Conservation (phyloP, 2,888 invertebrate species). For the Spatulosminthurus flaviceps region DNA sequence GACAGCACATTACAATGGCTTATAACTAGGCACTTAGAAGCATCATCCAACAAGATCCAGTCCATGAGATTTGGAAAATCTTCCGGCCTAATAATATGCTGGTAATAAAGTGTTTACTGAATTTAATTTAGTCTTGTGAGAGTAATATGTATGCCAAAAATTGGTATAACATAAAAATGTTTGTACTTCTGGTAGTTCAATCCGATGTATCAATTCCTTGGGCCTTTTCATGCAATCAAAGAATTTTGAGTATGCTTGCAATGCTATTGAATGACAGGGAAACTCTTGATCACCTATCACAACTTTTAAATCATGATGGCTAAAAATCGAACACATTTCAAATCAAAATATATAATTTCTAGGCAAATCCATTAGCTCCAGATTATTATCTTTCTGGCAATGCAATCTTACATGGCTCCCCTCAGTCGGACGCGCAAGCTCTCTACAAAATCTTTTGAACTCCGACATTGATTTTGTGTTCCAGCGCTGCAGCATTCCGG, state of each 20-base stretch:
- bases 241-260: conserved; percentile 57
- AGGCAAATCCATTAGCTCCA: background rate
- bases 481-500: conserved; percentile 6
- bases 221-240: conserved; percentile 57
- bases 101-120: too few relatives aligned
- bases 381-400: background rate
- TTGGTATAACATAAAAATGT: too few relatives aligned
- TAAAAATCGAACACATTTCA: too few relatives aligned
- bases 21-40: conserved; percentile 47
- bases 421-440: conserved; percentile 53
- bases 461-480: conserved; percentile 35
- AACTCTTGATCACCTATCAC: conserved; percentile 55
- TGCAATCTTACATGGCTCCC: conserved; percentile 52
- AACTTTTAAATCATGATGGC: conserved; percentile 59
- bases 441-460: conserved; percentile 49
- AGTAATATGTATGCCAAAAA: too few relatives aligned
- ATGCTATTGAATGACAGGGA: conserved; percentile 59
- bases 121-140: too few relatives aligned
- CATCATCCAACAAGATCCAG: conserved; percentile 58
- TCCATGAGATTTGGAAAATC: conserved; percentile 59
- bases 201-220: conserved; percentile 48
- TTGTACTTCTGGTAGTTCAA: conserved; percentile 58
- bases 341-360: conserved; percentile 12
- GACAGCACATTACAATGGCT: conserved; percentile 55
- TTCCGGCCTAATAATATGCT: conserved; percentile 45